Percentiles rank a stretch among this genome's conserved stretches.
Conservation (phyloP, 2,888 invertebrate genomes). For the Drosophila testacea region DNA sequence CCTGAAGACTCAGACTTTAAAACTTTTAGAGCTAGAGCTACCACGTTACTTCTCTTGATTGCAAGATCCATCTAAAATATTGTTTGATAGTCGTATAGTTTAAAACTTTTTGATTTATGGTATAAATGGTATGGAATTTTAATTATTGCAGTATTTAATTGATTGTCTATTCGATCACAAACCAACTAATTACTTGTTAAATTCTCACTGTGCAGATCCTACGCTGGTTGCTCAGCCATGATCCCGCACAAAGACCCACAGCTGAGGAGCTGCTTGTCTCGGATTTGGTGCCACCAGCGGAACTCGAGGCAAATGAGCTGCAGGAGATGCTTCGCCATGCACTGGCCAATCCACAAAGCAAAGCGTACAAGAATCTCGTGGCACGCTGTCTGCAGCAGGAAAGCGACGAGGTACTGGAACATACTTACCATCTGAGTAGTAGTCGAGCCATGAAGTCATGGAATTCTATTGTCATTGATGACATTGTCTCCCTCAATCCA, state of each 20-base stretch:
- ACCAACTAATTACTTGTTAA: too few species aligned
- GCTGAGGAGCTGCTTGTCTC: conserved; percentile 93
- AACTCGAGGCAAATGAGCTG: conserved; percentile 93
- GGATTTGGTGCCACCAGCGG: conserved; percentile 93
- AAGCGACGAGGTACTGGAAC: conserved; percentile 87
- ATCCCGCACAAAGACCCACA: conserved; percentile 93
- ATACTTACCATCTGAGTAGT: conserved; percentile 91
- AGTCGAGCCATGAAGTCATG: conserved; percentile 82
- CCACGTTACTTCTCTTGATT: too few species aligned
- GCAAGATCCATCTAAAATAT: too few species aligned
- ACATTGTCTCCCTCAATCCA: conserved; percentile 85
- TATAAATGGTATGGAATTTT: too few species aligned
- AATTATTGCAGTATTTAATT: too few species aligned
- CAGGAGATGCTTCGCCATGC: conserved; percentile 93
- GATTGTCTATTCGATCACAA: too few species aligned
- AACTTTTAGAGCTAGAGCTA: too few species aligned
- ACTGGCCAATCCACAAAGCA: conserved; percentile 92
- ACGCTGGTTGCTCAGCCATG: conserved; percentile 93
- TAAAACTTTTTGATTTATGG: too few species aligned
- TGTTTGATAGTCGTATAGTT: too few species aligned
- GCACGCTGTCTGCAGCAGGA: conserved; percentile 84
- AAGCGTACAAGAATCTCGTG: conserved; percentile 90
- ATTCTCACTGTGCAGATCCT: conserved; percentile 83
- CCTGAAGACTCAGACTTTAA: too few species aligned
- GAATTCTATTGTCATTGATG: conserved; percentile 79